A percentile compares a stretch with the other conserved stretches of the same genome.
Evolutionary conservation across 30 jellyfish, hydroid and myxozoan species (phyloP).

Genomic region (Cassiopea xamachana): DNA sequence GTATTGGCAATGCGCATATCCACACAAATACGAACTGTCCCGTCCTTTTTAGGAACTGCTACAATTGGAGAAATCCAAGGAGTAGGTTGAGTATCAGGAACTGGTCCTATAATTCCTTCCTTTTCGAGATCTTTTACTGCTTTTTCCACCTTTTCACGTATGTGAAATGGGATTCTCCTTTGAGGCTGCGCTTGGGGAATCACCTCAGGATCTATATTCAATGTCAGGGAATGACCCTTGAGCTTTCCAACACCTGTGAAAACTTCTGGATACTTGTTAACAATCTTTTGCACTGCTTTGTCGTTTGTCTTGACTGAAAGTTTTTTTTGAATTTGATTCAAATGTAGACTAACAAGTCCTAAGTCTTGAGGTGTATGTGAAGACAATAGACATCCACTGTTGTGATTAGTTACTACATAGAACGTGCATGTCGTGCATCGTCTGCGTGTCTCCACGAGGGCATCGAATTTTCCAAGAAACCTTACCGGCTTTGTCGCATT

Average conservation of each 20-base stretch:
- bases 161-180: conserved; percentile 69
- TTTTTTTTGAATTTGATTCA: not conserved
- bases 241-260: conserved; percentile 38
- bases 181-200: conserved; percentile 46
- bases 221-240: conserved; percentile 6
- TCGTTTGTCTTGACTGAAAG: conserved; percentile 18
- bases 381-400: conserved; percentile 39
- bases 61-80: conserved; percentile 74
- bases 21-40: conserved; percentile 69
- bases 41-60: conserved; percentile 65
- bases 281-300: not conserved
- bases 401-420: conserved; percentile 20
- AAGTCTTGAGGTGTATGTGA: conserved; percentile 26
- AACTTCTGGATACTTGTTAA: conserved; percentile 20
- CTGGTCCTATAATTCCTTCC: conserved; percentile 65
- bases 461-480: conserved; percentile 31
- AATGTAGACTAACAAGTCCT: conserved; percentile 35
- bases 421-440: conserved; percentile 29
- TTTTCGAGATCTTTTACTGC: conserved; percentile 59
- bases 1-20: conserved; percentile 74
- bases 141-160: conserved; percentile 44
- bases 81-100: conserved; percentile 51
- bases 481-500: conserved; percentile 27
- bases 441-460: conserved; percentile 29
- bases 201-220: conserved; percentile 23